A percentile compares a stretch with the other conserved stretches of the same genome.
These are phyloP conservation scores for Mellilla xanthometata DNA, from an alignment of 2,888 invertebrate species.

Conservation along the genomic window DNA sequence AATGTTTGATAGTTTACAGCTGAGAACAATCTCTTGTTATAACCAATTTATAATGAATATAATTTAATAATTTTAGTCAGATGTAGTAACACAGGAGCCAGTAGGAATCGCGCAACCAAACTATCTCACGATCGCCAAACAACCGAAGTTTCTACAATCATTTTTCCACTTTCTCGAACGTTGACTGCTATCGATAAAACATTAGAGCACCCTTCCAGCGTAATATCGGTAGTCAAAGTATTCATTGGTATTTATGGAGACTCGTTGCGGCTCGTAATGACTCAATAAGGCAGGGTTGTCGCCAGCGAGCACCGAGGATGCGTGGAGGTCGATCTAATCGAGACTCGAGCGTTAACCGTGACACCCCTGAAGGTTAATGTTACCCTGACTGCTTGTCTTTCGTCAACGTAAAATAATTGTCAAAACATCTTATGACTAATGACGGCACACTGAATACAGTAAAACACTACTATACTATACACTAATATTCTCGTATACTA, in stretches of 20 bases:
- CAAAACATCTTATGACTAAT: no score
- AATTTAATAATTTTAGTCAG: no score
- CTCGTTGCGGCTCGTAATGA: slow-evolving; percentile 31
- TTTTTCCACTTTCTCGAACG: slow-evolving; percentile 12
- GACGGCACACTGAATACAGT: no score
- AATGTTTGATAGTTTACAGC: no score
- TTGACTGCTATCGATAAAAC: slow-evolving; percentile 29
- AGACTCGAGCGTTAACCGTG: slow-evolving; percentile 22
- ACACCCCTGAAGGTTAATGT: slow-evolving; percentile 27
- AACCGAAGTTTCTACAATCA: slow-evolving; percentile 6
- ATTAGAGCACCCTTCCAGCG: slow-evolving; percentile 27
- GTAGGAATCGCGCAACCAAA: slow-evolving; percentile 3
- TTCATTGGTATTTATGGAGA: slow-evolving; percentile 32
- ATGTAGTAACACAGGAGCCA: background rate
- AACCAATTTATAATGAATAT: no score
- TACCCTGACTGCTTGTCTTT: background rate
- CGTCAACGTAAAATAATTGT: no score
- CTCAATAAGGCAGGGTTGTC: slow-evolving; percentile 30
- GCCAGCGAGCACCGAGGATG: slow-evolving; percentile 19
- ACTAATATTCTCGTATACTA: no score
- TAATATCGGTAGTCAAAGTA: slow-evolving; percentile 27
- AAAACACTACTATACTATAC: no score
- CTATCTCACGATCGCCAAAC: slow-evolving; percentile 8
- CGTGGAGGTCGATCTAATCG: slow-evolving; percentile 24
- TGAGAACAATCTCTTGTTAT: no score